Evolutionary conservation across 2,113 vertebrate genomes (phyloP).

Genomic region (Scatophagus argus): DNA sequence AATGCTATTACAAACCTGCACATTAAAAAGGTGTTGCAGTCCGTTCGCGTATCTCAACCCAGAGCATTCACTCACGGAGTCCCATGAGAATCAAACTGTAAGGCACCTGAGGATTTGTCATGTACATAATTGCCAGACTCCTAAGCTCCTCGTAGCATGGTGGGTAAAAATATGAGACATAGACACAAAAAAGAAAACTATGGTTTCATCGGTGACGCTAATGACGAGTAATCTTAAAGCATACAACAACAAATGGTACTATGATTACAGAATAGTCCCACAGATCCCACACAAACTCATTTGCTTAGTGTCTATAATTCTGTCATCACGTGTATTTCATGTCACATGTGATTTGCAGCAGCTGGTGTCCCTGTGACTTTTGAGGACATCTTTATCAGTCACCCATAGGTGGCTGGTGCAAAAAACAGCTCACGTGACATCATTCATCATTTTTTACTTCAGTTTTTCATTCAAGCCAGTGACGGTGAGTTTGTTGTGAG

Average conservation of each 20-base stretch:
- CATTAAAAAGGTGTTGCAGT: constrained; percentile 56
- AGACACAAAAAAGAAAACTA: constrained; percentile 4
- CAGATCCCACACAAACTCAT: constrained; percentile 47
- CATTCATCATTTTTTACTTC: no score
- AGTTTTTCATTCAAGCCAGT: constrained; percentile 5
- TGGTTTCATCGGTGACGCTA: neutral
- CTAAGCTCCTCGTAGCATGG: constrained; percentile 66
- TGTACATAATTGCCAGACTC: constrained; percentile 79
- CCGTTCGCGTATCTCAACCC: constrained; percentile 47
- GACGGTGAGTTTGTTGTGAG: constrained; percentile 1
- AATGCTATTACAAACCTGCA: constrained; percentile 61
- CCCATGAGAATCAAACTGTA: constrained; percentile 76
- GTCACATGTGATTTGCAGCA: constrained; percentile 20
- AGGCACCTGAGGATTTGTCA: constrained; percentile 86
- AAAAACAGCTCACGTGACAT: constrained; percentile 47
- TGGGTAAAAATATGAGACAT: constrained; percentile 36
- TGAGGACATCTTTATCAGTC: constrained; percentile 23
- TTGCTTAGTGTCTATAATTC: neutral
- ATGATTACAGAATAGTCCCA: constrained; percentile 56
- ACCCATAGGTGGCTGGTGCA: constrained; percentile 25
- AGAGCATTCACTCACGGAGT: constrained; percentile 65
- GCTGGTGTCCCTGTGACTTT: constrained; percentile 39
- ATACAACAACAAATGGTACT: constrained; percentile 42
- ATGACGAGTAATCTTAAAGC: neutral
- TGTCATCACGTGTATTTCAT: constrained; percentile 17